Evolutionary conservation across 2,113 vertebrate species (phyloP), one percentile per base, ranked within the genome.

Genomic region (Euleptes europaea): DNA sequence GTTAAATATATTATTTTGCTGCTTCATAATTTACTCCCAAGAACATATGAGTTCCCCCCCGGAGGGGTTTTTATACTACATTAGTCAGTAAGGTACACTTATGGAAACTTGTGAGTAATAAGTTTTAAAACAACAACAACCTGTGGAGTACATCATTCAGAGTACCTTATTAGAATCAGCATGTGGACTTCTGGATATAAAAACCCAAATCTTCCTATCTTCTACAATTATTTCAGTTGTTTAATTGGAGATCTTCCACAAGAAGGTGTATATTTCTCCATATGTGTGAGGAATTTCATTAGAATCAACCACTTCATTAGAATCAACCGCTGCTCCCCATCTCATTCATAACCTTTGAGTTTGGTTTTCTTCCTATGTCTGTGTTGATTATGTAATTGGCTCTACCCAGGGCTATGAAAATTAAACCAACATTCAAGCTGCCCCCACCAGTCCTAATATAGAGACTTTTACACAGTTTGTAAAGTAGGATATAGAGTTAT

Each of bases 371-470:
- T 42, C 23, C 40, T 23, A 26, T 26, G 14, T 26, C 38, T 2
- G 13, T 21, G 7, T 28, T 23, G 70, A 26, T 72, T 40, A 17
- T 72, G 38, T 42, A 72, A 26, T 42, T 33, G n/a, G 31, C 33
- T 2, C 13, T 12, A 44, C 60, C 93, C 82, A 92, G 70, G 88
- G 79, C 13, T 21, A n/a, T 35, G 88, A 88, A 47, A 72, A 72
- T 11, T 80, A 80, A 82, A 8, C 80, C 60, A 78, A 76, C 73
- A 82, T 85, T 89, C 0, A 0, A 63, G 74, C 88, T 88, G 81
- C 85, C 90, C 85, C 83, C 85, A 77, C 86, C 85, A 75, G 80
- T 38, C 70, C 54, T 80, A 19, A 83, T 85, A 47, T 54, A 71
- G 11, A 19, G 28, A n/a, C 14, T 35, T 35, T 84, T 87, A 74